Percentiles rank a stretch among this genome's conserved stretches.
Evolutionary conservation across 2,113 vertebrate species (phyloP).

Genomic region (Trinectes maculatus): DNA sequence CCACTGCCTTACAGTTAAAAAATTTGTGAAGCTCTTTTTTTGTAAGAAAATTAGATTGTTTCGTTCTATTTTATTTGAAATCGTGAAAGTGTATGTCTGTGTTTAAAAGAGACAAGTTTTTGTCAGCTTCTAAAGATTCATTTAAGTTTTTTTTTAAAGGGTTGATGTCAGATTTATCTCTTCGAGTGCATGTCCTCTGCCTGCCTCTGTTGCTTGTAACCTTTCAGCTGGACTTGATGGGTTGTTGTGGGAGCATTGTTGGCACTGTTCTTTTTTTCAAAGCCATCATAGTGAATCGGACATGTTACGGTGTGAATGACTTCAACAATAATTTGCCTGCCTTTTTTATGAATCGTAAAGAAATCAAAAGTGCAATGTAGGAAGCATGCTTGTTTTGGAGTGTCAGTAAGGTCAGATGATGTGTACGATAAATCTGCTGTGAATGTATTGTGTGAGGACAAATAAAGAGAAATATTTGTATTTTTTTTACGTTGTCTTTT

Average conservation of each 20-base stretch:
- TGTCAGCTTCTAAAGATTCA: background rate
- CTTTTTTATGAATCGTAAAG: background rate
- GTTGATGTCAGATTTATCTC: background rate
- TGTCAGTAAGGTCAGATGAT: slow-evolving; percentile 13
- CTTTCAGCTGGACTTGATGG: slow-evolving; percentile 12
- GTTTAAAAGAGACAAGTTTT: slow-evolving; percentile 1
- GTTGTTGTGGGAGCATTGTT: background rate
- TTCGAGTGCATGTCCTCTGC: slow-evolving; percentile 5
- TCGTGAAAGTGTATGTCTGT: slow-evolving; percentile 3
- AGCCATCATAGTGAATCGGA: slow-evolving; percentile 1
- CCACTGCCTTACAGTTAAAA: slow-evolving; percentile 63
- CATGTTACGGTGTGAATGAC: background rate
- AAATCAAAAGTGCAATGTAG: slow-evolving; percentile 56
- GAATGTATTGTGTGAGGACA: slow-evolving; percentile 20
- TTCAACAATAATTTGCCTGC: slow-evolving; percentile 4
- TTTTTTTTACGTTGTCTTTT: background rate
- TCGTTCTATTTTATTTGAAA: slow-evolving; percentile 22
- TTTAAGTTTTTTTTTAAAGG: background rate
- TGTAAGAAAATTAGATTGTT: slow-evolving; percentile 1
- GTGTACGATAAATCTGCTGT: slow-evolving; percentile 38
- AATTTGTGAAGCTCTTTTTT: slow-evolving; percentile 23
- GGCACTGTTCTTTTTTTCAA: background rate
- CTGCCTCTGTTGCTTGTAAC: slow-evolving; percentile 32
- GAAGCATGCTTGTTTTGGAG: slow-evolving; percentile 33
- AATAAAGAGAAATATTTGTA: slow-evolving; percentile 57